These are phyloP conservation scores for Erpornis zantholeuca DNA, from an alignment of 2,113 vertebrate genomes.

Conservation along the genomic window DNA sequence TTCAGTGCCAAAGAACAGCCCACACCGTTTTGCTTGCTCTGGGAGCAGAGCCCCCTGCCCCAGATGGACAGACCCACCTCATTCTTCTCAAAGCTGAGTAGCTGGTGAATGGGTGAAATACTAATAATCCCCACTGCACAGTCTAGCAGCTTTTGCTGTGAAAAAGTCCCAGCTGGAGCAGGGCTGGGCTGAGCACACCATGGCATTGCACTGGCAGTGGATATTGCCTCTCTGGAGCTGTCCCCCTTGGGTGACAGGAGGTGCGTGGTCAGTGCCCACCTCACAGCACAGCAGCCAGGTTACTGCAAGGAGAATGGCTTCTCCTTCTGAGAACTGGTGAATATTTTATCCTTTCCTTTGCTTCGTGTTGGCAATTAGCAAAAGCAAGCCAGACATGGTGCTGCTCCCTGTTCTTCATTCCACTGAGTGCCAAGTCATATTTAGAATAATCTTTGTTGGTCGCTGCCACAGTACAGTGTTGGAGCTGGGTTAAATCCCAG, in stretches of 20 bases:
- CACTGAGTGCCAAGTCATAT: not conserved
- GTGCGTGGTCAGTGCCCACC: not conserved
- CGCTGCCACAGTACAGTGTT: not conserved
- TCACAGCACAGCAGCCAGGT: not conserved
- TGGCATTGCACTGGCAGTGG: accelerated
- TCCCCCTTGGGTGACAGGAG: not conserved
- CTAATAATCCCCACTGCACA: not conserved
- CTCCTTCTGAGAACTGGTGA: not conserved
- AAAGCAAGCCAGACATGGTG: not conserved
- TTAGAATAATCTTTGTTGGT: not conserved
- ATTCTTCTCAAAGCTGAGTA: not conserved
- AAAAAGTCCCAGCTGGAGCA: not conserved
- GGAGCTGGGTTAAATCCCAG: conserved; percentile 3
- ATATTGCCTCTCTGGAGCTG: not conserved
- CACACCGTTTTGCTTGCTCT: not conserved
- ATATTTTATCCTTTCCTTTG: not conserved
- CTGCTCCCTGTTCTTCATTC: not conserved
- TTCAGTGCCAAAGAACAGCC: not conserved
- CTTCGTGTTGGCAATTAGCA: not conserved
- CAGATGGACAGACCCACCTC: not conserved
- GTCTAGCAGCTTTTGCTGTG: not conserved
- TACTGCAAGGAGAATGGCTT: not conserved
- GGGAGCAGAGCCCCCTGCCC: not conserved
- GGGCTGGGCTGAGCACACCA: not conserved
- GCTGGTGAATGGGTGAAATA: not conserved